These are phyloP conservation scores for Rotaria magnacalcarata DNA, from an alignment of 2,888 invertebrate species.

Conservation along the genomic window DNA sequence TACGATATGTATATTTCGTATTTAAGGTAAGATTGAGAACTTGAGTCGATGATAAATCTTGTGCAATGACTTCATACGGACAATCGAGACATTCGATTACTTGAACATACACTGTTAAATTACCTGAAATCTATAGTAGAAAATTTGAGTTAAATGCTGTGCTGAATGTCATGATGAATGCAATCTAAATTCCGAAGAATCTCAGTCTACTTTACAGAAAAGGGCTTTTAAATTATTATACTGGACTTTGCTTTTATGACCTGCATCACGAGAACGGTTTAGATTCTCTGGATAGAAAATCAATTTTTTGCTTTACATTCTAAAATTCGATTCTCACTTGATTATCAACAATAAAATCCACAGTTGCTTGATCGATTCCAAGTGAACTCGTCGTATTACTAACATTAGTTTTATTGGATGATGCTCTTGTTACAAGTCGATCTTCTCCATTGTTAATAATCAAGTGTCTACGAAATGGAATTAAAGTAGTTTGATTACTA, in stretches of 20 bases:
- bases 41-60: background rate
- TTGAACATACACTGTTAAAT: background rate
- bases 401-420: background rate
- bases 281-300: too few species aligned
- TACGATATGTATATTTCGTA: background rate
- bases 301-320: too few species aligned
- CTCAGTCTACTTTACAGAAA: too few species aligned
- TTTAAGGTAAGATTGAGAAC: background rate
- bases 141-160: too few species aligned
- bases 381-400: background rate
- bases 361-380: background rate
- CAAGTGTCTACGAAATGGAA: background rate
- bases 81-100: background rate
- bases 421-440: background rate
- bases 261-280: too few species aligned
- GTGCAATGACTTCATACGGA: background rate
- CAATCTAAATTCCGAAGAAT: too few species aligned
- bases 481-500: background rate
- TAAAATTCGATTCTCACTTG: background rate
- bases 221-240: too few species aligned
- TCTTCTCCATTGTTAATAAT: background rate
- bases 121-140: background rate
- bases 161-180: too few species aligned
- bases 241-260: too few species aligned
- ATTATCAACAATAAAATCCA: background rate